phyloP scores from a whole-genome alignment of 2,888 invertebrate species.

The Agrochola macilenta region DNA sequence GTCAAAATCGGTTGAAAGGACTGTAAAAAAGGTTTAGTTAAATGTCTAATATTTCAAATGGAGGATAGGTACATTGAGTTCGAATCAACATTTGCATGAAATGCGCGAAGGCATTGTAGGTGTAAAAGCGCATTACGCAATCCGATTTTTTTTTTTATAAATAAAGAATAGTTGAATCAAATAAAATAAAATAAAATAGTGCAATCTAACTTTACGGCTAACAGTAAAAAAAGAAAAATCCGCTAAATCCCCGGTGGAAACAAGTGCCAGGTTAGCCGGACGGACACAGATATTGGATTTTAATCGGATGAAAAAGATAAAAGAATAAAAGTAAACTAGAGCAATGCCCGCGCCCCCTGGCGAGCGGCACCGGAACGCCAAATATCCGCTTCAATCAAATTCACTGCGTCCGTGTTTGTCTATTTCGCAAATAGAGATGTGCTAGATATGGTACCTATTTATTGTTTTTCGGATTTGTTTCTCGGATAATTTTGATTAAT shows the following conservation, averaged over 20 bases:
- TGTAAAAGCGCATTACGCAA: not conserved
- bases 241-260: constrained; percentile 6
- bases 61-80: no score
- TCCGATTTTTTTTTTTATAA: not conserved
- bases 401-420: constrained; percentile 55
- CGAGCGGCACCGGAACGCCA: constrained; percentile 51
- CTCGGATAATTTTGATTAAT: not conserved
- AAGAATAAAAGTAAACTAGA: constrained; percentile 50
- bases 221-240: constrained; percentile 8
- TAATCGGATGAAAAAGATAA: constrained; percentile 57
- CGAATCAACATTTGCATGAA: not conserved
- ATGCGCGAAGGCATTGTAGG: not conserved
- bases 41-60: no score
- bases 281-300: constrained; percentile 55
- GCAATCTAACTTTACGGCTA: not conserved
- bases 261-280: constrained; percentile 7
- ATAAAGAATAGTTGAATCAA: not conserved
- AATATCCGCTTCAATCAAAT: constrained; percentile 71
- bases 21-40: no score
- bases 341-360: constrained; percentile 26
- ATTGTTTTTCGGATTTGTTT: not conserved
- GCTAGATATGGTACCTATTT: constrained; percentile 24
- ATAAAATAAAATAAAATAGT: constrained; percentile 8
- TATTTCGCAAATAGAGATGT: constrained; percentile 35
- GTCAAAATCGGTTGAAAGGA: no score